Base-by-base conservation (phyloP, 2,113 vertebrate species). In the Gallinago jamesoni region DNA sequence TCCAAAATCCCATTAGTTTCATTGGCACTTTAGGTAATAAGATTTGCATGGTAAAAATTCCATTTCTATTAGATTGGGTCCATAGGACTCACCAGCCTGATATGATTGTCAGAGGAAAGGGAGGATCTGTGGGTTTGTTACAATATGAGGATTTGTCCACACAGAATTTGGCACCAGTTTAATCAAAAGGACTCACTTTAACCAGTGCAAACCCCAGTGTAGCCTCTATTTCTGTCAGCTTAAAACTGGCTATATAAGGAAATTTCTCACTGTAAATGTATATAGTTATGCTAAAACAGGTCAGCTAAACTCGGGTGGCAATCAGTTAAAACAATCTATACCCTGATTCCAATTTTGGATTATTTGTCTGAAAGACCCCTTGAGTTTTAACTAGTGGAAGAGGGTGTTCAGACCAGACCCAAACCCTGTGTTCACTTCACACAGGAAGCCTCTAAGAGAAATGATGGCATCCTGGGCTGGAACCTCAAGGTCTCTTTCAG, bases 21-120 rank as follows among this genome's bases (percentile, higher is more conserved):
- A 94, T 95, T 90, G 95, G 90, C 95, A 94, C 90, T 97, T 98
- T 97, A 97, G 95, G 95, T 97, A 98, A 98, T 97, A 95, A 97
- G 97, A 98, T 97, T 97, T 97, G 95, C 97, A 97, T 97, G 96
- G 96, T 97, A 96, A 97, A 97, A 98, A 98, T 96, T 97, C 93
- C 97, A 96, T 96, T 98, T 97, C 96, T 97, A 96, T 97, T 96
- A 96, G 95, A 97, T 96, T 93, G 95, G 96, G 96, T 97, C 97
- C 96, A 97, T 85, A 98, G 96, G 95, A 97, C 95, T 97, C 96
- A 92, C 95, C 95, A 96, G 94, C 59, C 95, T 96, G 96, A 98
- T 97, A 97, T 87, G 92, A 97, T 96, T 97, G 97, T 97, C 96
- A 96, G 96, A 86, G 92, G 90, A 96, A 96, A 93, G 94, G 93